These are phyloP conservation scores for Xestia xanthographa DNA, from an alignment of 2,888 invertebrate genomes.

Conservation along the genomic window DNA sequence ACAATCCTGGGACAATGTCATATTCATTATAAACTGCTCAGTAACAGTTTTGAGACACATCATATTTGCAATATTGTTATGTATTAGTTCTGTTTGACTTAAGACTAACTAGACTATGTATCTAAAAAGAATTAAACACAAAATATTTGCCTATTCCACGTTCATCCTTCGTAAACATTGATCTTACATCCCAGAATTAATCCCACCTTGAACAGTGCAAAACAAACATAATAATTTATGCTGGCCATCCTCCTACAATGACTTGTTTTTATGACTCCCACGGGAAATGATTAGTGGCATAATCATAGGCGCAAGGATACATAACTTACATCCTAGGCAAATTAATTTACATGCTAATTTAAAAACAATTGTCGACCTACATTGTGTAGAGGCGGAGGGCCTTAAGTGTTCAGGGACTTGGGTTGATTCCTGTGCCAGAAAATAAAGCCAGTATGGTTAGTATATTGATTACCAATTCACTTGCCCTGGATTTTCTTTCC, in stretches of 20 bases:
- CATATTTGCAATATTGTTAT: too few species aligned
- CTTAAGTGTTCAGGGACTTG: conserved; percentile 17
- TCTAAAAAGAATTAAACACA: background rate
- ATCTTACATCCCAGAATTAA: background rate
- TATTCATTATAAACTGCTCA: too few species aligned
- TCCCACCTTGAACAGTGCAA: background rate
- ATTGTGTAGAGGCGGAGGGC: conserved; percentile 15
- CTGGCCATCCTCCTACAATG: background rate
- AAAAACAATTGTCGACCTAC: conserved; percentile 44
- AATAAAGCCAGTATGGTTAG: too few species aligned
- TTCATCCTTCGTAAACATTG: background rate
- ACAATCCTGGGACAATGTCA: too few species aligned
- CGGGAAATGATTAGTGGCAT: conserved; percentile 16
- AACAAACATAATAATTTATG: conserved; percentile 24
- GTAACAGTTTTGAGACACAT: too few species aligned
- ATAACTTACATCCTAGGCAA: conserved; percentile 33
- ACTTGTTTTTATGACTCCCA: conserved; percentile 44
- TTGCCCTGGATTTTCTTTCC: too few species aligned
- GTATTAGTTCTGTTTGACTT: too few species aligned
- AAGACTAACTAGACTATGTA: background rate
- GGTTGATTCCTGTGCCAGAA: background rate
- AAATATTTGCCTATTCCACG: background rate
- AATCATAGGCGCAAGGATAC: conserved; percentile 18
- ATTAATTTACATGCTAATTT: conserved; percentile 43
- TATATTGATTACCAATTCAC: too few species aligned